phyloP scores from a whole-genome alignment of 2,888 invertebrate species.

The Cephalotes varians region DNA sequence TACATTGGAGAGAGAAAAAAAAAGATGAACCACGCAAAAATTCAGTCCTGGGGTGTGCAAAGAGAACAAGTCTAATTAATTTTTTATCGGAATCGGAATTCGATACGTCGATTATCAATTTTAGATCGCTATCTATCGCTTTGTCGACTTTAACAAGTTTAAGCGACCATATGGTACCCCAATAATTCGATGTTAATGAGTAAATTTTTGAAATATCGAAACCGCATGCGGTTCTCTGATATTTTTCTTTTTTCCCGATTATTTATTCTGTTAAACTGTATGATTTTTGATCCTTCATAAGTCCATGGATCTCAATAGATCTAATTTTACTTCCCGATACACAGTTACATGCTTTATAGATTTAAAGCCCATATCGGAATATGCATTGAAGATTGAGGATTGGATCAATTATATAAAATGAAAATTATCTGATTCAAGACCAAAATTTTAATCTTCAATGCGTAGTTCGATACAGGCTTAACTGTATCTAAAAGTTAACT shows the following conservation, averaged over 20 bases:
- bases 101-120: background rate
- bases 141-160: background rate
- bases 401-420: background rate
- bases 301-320: background rate
- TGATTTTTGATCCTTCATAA: background rate
- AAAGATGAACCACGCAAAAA: no score
- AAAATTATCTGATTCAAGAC: no score
- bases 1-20: no score
- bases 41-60: no score
- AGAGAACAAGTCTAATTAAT: no score
- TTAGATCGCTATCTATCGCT: background rate
- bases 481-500: no score
- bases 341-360: background rate
- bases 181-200: background rate
- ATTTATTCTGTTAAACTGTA: background rate
- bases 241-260: background rate
- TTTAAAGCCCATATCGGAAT: no score
- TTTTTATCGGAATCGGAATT: background rate
- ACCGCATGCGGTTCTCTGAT: background rate
- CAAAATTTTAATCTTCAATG: no score
- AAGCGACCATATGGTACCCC: constrained; percentile 35
- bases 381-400: no score
- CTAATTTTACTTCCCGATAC: no score
- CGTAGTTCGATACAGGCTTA: no score
- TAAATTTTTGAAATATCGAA: background rate